A percentile compares a stretch with the other conserved stretches of the same genome.
Conservation (phyloP, 2,797 vertebrate species). For the Pteropus rufus region DNA sequence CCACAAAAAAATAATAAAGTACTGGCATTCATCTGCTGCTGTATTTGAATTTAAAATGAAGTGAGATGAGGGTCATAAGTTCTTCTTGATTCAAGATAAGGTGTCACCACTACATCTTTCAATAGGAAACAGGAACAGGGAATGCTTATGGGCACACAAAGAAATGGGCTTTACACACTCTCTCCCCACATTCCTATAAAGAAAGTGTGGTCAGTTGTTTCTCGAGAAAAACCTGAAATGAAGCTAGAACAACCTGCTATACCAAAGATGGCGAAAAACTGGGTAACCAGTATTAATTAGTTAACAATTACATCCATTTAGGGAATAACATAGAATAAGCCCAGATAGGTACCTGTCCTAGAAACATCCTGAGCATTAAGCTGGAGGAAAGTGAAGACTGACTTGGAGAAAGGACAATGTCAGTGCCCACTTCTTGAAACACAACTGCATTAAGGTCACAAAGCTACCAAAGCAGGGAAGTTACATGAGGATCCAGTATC, state of each 20-base stretch:
- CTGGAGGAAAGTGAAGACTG: neutral
- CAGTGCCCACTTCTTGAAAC: neutral
- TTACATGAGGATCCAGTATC: neutral
- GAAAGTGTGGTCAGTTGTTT: neutral
- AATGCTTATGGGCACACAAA: neutral
- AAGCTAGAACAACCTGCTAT: neutral
- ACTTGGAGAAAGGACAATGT: neutral
- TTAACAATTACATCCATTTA: neutral
- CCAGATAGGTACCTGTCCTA: neutral
- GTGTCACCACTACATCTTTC: neutral
- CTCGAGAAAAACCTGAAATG: neutral
- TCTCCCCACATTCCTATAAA: accelerated
- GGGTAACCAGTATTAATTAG: neutral
- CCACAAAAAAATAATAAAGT: neutral
- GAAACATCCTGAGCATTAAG: neutral
- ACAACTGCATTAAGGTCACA: neutral
- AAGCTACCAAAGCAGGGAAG: neutral
- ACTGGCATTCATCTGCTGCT: neutral
- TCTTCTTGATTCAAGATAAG: neutral
- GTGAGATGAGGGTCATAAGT: neutral
- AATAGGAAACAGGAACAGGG: neutral
- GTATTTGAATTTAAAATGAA: slow-evolving; percentile 15
- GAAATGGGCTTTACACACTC: neutral
- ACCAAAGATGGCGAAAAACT: neutral
- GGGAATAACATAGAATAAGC: neutral